Evolutionary conservation across 2,888 invertebrate species (phyloP).

Genomic region (Alviniconcha strummeri): DNA sequence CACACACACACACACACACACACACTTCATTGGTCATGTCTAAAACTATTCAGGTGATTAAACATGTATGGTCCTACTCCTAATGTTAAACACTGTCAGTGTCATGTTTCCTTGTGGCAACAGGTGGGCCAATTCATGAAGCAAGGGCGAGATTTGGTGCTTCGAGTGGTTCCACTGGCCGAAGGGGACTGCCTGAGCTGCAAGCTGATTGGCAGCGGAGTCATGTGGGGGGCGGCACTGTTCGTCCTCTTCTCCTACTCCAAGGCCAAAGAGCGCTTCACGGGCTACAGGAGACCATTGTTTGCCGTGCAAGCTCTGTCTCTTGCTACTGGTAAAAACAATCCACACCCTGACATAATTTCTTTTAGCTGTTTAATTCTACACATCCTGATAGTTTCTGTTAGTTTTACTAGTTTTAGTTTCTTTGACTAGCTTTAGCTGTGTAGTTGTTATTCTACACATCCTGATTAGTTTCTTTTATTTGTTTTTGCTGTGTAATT

Average conservation of each 20-base stretch:
- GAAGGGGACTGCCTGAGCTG: slow-evolving; percentile 41
- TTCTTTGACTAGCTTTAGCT: too few species aligned
- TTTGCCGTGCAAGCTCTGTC: slow-evolving; percentile 1
- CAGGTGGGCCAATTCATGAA: slow-evolving; percentile 24
- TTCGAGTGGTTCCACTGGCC: slow-evolving; percentile 35
- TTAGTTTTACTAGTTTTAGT: too few species aligned
- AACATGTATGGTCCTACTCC: too few species aligned
- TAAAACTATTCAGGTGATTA: too few species aligned
- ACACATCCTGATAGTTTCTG: too few species aligned
- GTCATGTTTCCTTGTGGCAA: not conserved
- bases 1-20: too few species aligned
- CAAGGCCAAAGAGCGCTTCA: slow-evolving; percentile 10
- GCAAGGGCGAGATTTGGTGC: slow-evolving; percentile 5
- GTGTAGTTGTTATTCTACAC: too few species aligned
- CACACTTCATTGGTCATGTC: too few species aligned
- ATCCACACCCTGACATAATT: too few species aligned
- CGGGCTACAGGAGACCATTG: slow-evolving; percentile 23
- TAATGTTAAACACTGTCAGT: too few species aligned
- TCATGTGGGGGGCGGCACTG: slow-evolving; percentile 17
- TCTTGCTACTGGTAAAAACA: slow-evolving; percentile 25
- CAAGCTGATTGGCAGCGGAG: slow-evolving; percentile 35
- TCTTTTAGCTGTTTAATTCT: not conserved
- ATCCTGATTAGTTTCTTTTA: too few species aligned
- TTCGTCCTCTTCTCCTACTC: slow-evolving; percentile 30
- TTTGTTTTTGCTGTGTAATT: too few species aligned